Percentiles rank a stretch among this genome's conserved stretches.
phyloP scores from a whole-genome alignment of 53 echinoderm and acorn worm genomes.

The Holothuria scabra region DNA sequence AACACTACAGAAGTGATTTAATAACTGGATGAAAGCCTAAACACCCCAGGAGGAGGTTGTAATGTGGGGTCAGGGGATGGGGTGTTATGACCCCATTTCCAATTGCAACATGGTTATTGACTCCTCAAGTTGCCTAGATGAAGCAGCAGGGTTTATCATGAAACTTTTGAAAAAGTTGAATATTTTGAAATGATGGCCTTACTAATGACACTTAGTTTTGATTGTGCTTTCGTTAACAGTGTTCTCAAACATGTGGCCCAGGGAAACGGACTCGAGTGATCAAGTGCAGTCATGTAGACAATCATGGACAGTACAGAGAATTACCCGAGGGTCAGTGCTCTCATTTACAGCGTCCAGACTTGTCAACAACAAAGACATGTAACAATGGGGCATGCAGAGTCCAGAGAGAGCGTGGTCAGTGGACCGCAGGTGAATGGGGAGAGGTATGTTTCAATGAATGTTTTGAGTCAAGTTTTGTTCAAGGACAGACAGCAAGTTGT shows the following conservation, averaged over 20 bases:
- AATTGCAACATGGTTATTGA: too few species aligned
- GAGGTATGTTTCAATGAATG: conserved; percentile 64
- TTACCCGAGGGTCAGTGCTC: conserved; percentile 72
- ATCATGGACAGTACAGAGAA: conserved; percentile 90
- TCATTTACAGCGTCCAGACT: conserved; percentile 64
- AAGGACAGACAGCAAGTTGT: background rate
- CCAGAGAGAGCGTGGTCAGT: conserved; percentile 67
- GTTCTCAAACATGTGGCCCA: conserved; percentile 86
- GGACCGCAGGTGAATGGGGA: conserved; percentile 79
- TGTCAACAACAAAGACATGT: conserved; percentile 81
- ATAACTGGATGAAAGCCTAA: too few species aligned
- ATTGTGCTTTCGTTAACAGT: conserved; percentile 52
- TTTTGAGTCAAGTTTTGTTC: background rate
- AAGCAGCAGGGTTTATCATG: too few species aligned
- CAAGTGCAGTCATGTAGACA: conserved; percentile 88
- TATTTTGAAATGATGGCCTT: too few species aligned
- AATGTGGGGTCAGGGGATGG: too few species aligned
- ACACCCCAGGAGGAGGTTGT: too few species aligned
- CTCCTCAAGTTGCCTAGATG: too few species aligned
- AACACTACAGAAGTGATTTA: too few species aligned
- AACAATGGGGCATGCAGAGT: conserved; percentile 59
- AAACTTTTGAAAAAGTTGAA: too few species aligned
- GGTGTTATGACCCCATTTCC: too few species aligned
- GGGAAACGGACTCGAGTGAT: conserved; percentile 80
- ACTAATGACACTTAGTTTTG: too few species aligned